Base-by-base conservation (phyloP, 92 coral and sea anemone genomes). In the Phenganax subtilis region DNA sequence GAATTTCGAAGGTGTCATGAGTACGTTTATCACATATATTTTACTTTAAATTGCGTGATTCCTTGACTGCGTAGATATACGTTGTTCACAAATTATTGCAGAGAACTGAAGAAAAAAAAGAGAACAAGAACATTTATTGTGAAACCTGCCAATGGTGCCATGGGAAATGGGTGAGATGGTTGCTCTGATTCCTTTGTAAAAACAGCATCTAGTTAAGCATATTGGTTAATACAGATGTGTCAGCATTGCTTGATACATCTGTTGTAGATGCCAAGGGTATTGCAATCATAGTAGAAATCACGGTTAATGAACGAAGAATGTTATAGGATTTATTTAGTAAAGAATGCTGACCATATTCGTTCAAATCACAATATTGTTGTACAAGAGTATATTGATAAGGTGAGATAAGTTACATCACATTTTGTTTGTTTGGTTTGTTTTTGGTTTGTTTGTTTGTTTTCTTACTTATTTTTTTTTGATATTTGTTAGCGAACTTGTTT, bases 101-200 rank as follows among this genome's bases (percentile, higher is more conserved):
- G 98, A 75, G 98, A 94, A 60, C 87, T 94, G 9, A 94, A 94
- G 86, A 94, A 92, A 83, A 87, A 84, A 75, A 94, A 84, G 89
- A 94, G 84, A 76, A 82, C 81, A 61, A 94, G 86, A 72, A 89
- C 93, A 0, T 94, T 94, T 61, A 94, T 94, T 60, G 86, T 90
- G 30, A 94, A 94, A 72, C 98, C 98, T 57, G 94, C 98, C 7
- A 94, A 92, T 76, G 98, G 98, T 9, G 97, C 98, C 44, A 94
- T 94, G 98, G 98, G 98, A 57, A 94, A 91, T 88, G 98, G 98
- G 98, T 94, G 55, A 77, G 85, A 64, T 12, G 16, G 44, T 11
- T 47, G 54, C 66, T 61, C 27, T 28, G 27, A 7, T 8, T 61
- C 27, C 8, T 61, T 14, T 61, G n/a, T 8, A 5, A 61, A 61